Percentiles rank a stretch among this genome's conserved stretches.
phyloP scores from a whole-genome alignment of 2,113 vertebrate species.

The Scomber scombrus region DNA sequence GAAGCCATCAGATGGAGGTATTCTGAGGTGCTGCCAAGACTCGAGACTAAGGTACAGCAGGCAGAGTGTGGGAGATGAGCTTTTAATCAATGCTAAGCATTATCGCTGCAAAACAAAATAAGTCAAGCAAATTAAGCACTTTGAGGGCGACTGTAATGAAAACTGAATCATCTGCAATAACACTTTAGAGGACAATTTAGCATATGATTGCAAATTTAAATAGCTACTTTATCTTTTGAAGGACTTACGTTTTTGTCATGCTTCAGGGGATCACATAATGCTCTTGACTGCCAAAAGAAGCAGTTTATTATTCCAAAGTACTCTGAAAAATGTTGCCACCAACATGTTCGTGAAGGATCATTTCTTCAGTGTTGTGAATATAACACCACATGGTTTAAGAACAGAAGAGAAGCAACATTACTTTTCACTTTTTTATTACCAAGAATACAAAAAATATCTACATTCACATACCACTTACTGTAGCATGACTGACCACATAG shows the following conservation, averaged over 20 bases:
- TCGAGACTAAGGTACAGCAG: conserved; percentile 43
- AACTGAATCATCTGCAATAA: conserved; percentile 54
- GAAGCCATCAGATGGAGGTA: conserved; percentile 34
- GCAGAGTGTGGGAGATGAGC: conserved; percentile 23
- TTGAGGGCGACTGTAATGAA: conserved; percentile 61
- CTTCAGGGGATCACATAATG: conserved; percentile 45
- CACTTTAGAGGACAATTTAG: conserved; percentile 61
- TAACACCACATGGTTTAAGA: not conserved
- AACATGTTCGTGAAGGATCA: conserved; percentile 6
- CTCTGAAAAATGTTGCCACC: conserved; percentile 3
- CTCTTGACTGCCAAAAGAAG: not conserved
- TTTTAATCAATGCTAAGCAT: conserved; percentile 62
- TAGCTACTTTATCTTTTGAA: conserved; percentile 64
- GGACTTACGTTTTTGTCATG: conserved; percentile 53
- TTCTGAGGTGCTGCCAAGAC: not conserved
- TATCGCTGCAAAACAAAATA: conserved; percentile 64
- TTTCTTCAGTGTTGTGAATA: not conserved
- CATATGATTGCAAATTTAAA: conserved; percentile 68
- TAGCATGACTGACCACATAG: conserved; percentile 70
- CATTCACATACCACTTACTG: conserved; percentile 81
- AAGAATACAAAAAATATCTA: conserved; percentile 85
- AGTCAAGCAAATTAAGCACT: conserved; percentile 60
- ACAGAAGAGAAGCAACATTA: not conserved
- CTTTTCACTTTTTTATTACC: conserved; percentile 80
- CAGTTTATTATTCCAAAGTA: conserved; percentile 39